Base-by-base conservation (phyloP, 2,888 invertebrate species). In the Tenodera sinensis region DNA sequence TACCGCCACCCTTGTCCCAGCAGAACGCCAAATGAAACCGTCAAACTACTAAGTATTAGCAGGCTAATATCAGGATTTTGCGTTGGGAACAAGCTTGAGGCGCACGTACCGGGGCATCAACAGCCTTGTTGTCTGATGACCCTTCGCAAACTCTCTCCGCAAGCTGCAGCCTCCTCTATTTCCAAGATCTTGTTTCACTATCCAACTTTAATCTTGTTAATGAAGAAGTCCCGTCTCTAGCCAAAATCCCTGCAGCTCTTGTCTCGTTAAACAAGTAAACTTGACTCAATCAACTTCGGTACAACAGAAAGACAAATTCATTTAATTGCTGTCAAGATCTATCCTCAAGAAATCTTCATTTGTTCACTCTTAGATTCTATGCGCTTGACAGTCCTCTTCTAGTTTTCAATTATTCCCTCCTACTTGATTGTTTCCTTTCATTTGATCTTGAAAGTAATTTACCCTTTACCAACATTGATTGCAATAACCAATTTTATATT, bases 1-100 rank as follows among this genome's bases (percentile, higher is more conserved):
- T 90, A 91, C 88, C 82, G 85, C 82, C 83, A 84, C 83, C 87
- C 89, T 83, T 85, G 87, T 87, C 85, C 85, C 88, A 81, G 87
- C 82, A 82, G 42, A 81, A 87, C 34, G 89, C 89, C 89, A 90
- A 89, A 89, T 90, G 90, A 90, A 89, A 88, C 90, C 90, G 87
- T 90, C 89, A 90, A 90, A 89, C 90, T 88, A 88, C 90, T 90
- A 90, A 90, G 89, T 88, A 90, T 90, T 90, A 90, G 88, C 89
- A 89, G 87, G 88, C 88, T 87, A 89, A 89, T 90, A 90, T 90
- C 90, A 89, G 71, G 89, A 89, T 88, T 89, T 89, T 90, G 89
- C 87, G 83, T 89, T 88, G 86, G 86, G 84, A 30, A 82, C 88
- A 34, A 28, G 85, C 85, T 54, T 28, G 82, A 28, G 47, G 89